These are phyloP conservation scores for Drosophila kohkoa DNA, from an alignment of 1,140 invertebrate genomes.

Conservation along the genomic window DNA sequence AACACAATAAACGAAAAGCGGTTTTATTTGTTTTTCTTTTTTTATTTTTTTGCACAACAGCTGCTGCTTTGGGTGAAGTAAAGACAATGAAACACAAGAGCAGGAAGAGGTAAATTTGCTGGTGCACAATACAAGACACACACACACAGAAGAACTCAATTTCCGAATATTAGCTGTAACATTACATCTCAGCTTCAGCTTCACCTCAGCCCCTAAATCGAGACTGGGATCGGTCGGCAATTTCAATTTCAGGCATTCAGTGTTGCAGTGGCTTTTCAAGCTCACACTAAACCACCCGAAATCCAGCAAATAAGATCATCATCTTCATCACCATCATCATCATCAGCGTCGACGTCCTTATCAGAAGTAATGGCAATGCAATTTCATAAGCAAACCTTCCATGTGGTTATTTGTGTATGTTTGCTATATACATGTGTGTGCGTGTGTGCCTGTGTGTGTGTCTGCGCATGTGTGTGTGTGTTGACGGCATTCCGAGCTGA, in stretches of 20 bases:
- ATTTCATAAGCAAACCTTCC: constrained; percentile 44
- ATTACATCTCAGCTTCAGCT: not conserved
- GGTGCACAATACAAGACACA: constrained; percentile 6
- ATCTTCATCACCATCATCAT: constrained; percentile 38
- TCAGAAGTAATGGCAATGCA: constrained; percentile 39
- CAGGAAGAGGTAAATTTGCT: not conserved
- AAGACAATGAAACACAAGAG: not conserved
- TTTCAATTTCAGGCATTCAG: constrained; percentile 44
- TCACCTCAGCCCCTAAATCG: not conserved
- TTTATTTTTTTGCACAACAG: constrained; percentile 2
- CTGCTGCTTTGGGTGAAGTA: not conserved
- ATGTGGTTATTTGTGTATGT: constrained; percentile 25
- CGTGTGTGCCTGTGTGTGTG: not conserved
- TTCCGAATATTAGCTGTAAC: constrained; percentile 46
- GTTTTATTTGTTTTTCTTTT: constrained; percentile 1
- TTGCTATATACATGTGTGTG: constrained; percentile 10
- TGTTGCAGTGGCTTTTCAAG: not conserved
- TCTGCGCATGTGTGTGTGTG: constrained; percentile 8
- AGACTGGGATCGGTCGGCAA: constrained; percentile 7
- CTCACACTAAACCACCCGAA: not conserved
- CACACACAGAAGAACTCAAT: constrained; percentile 19
- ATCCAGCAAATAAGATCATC: constrained; percentile 35
- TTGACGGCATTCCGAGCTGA: constrained; percentile 18
- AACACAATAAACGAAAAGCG: constrained; percentile 42
- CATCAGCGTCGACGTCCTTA: constrained; percentile 31